phyloP scores from a whole-genome alignment of 2,888 invertebrate species.

The Synergus laeviventris region DNA sequence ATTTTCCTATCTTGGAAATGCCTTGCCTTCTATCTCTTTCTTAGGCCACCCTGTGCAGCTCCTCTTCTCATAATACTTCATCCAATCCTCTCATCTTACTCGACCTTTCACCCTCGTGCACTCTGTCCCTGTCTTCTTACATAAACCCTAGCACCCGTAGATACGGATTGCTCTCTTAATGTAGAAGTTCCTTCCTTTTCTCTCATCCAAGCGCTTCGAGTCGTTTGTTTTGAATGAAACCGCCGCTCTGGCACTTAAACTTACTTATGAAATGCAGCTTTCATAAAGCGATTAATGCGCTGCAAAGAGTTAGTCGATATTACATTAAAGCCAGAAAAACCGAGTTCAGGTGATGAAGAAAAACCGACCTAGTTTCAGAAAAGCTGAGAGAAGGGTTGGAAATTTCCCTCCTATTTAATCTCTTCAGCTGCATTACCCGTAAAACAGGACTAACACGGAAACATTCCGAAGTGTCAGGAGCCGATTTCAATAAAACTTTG shows the following conservation, averaged over 20 bases:
- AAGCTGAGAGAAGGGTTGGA: neutral
- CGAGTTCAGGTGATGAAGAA: constrained; percentile 4
- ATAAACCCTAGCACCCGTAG: constrained; percentile 10
- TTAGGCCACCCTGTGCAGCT: constrained; percentile 43
- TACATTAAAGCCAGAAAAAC: constrained; percentile 23
- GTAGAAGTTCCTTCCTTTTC: constrained; percentile 37
- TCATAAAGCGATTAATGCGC: constrained; percentile 33
- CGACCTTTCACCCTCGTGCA: constrained; percentile 46
- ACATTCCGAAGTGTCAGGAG: no score
- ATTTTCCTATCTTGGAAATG: constrained; percentile 43
- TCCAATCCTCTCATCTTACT: constrained; percentile 51
- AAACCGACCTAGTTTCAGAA: neutral
- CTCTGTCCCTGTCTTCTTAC: constrained; percentile 42
- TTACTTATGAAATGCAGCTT: constrained; percentile 40
- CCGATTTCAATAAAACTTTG: no score
- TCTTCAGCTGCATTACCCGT: no score
- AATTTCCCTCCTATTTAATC: no score
- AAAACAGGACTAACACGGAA: no score
- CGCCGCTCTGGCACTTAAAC: constrained; percentile 40
- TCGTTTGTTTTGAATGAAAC: constrained; percentile 39
- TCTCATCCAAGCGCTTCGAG: constrained; percentile 25
- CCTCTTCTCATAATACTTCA: constrained; percentile 53
- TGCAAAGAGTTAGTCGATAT: constrained; percentile 36
- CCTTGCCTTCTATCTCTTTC: constrained; percentile 13
- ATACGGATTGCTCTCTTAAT: constrained; percentile 9